phyloP scores from a whole-genome alignment of 2,888 invertebrate genomes.

The Aquatica leii region DNA sequence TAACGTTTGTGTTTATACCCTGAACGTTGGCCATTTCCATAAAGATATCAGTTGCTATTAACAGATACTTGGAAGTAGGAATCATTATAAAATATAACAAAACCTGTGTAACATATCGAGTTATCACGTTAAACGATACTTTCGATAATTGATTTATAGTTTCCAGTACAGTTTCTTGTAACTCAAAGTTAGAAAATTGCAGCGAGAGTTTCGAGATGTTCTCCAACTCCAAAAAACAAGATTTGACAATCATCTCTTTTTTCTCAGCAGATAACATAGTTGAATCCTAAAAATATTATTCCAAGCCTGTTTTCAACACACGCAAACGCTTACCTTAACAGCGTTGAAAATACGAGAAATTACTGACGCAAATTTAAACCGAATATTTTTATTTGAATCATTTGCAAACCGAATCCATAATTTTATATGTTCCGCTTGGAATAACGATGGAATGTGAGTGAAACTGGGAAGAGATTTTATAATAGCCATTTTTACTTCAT shows the following conservation, averaged over 20 bases:
- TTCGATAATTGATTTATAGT: conserved; percentile 65
- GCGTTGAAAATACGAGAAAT: conserved; percentile 53
- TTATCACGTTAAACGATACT: conserved; percentile 57
- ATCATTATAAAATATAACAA: conserved; percentile 71
- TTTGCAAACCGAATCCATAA: conserved; percentile 58
- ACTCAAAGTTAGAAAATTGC: conserved; percentile 62
- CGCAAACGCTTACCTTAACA: conserved; percentile 44
- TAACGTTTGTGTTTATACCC: conserved; percentile 64
- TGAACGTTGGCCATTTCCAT: conserved; percentile 67
- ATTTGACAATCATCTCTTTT: conserved; percentile 59
- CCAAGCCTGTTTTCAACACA: neutral
- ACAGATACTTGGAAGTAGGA: conserved; percentile 66
- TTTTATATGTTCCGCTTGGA: conserved; percentile 52
- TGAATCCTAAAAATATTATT: conserved; percentile 45
- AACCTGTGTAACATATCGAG: conserved; percentile 63
- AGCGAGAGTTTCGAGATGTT: conserved; percentile 63
- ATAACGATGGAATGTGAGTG: conserved; percentile 59
- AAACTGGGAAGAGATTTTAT: conserved; percentile 58
- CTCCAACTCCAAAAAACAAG: conserved; percentile 61
- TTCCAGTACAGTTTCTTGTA: conserved; percentile 65
- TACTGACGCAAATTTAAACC: conserved; percentile 54
- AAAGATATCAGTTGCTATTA: conserved; percentile 67
- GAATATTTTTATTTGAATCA: conserved; percentile 53
- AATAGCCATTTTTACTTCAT: conserved; percentile 52
- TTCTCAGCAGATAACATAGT: conserved; percentile 50